A percentile compares a stretch with the other conserved stretches of the same genome.
Evolutionary conservation across 2,113 vertebrate genomes (phyloP).

Genomic region (Anas platyrhynchos): DNA sequence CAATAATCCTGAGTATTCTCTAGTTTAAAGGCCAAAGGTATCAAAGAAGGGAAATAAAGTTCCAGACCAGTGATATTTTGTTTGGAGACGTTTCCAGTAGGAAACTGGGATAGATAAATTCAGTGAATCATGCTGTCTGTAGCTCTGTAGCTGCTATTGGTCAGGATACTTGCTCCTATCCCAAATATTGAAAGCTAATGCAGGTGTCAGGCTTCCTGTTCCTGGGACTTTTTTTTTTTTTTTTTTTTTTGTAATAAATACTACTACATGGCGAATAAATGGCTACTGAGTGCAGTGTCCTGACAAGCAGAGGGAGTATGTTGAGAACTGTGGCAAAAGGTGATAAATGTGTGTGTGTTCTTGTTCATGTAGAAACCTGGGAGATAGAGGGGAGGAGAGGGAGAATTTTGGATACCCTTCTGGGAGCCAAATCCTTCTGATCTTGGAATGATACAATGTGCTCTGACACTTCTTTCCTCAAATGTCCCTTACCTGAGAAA

Average conservation of each 20-base stretch:
- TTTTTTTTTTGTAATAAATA: background rate
- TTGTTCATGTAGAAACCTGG: background rate
- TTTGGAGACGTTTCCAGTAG: background rate
- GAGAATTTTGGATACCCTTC: background rate
- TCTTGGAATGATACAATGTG: background rate
- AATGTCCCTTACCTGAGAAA: background rate
- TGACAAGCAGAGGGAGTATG: background rate
- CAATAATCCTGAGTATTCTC: background rate
- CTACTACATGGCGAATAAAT: background rate
- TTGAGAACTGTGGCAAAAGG: background rate
- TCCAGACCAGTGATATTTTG: rapidly evolving
- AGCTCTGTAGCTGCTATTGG: background rate
- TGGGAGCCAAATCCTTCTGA: background rate
- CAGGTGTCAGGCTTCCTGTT: background rate
- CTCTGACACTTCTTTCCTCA: background rate
- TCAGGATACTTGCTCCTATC: background rate
- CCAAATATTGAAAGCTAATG: background rate
- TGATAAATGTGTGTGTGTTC: background rate
- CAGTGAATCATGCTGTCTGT: background rate
- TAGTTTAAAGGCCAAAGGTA: background rate
- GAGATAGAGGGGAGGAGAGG: background rate
- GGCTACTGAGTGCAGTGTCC: background rate
- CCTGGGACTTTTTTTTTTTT: background rate
- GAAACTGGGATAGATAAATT: background rate
- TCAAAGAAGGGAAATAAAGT: background rate